Conservation (phyloP, 2,888 invertebrate genomes). For the Cosmia trapezina region DNA sequence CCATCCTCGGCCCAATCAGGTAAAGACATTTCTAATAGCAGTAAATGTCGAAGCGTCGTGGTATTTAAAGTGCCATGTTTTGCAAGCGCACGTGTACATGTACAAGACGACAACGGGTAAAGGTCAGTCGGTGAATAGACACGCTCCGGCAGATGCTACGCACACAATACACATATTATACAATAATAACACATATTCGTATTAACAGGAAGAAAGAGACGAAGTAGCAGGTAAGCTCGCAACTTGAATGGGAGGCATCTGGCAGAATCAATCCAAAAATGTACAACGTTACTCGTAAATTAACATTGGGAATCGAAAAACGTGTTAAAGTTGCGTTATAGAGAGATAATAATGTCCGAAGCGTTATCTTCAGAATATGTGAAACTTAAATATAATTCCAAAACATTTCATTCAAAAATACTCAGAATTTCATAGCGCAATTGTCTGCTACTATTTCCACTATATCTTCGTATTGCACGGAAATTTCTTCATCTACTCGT, state of each 20-base stretch:
- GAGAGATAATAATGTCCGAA: not conserved
- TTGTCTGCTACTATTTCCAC: constrained; percentile 32
- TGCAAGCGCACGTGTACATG: constrained; percentile 81
- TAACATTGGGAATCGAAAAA: constrained; percentile 18
- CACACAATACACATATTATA: constrained; percentile 75
- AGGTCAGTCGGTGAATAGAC: constrained; percentile 85
- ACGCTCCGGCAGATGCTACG: constrained; percentile 80
- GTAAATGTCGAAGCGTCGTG: constrained; percentile 71
- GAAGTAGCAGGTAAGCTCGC: constrained; percentile 16
- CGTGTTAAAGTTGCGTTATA: constrained; percentile 28
- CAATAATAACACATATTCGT: constrained; percentile 70
- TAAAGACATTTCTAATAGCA: constrained; percentile 48
- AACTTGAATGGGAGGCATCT: constrained; percentile 23
- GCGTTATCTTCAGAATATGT: not conserved
- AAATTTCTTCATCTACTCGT: constrained; percentile 33
- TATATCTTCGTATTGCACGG: constrained; percentile 35
- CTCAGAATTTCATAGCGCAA: constrained; percentile 16
- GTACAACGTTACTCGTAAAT: constrained; percentile 4
- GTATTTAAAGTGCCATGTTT: constrained; percentile 73
- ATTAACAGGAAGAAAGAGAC: constrained; percentile 44
- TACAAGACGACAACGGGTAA: constrained; percentile 73
- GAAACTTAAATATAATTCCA: not conserved
- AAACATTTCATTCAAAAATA: constrained; percentile 16
- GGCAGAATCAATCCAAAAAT: constrained; percentile 7
- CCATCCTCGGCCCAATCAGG: constrained; percentile 34